Evolutionary conservation across 2,797 vertebrate species (phyloP).

Genomic region (Centropyge bicolor): DNA sequence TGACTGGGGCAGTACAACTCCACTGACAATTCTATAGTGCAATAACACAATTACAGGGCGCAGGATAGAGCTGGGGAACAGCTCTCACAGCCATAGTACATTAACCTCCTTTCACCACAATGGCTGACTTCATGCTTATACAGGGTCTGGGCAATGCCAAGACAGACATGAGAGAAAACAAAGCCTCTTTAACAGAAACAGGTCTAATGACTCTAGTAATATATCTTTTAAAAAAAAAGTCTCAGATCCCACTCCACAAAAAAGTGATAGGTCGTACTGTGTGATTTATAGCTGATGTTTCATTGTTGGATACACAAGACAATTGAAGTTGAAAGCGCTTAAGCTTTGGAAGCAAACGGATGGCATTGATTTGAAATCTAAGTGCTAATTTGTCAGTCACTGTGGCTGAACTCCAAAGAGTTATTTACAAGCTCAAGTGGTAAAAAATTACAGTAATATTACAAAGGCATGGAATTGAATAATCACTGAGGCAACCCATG

Average conservation of each 20-base stretch:
- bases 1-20: conserved; percentile 66
- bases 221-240: too few species aligned
- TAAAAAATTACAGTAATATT: background rate
- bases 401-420: background rate
- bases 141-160: conserved; percentile 5
- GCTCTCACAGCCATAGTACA: conserved; percentile 64
- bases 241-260: background rate
- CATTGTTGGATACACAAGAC: background rate
- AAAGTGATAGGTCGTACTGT: background rate
- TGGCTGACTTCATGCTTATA: conserved; percentile 36
- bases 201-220: background rate
- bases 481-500: background rate
- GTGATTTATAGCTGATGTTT: background rate
- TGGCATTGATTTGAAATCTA: background rate
- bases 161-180: conserved; percentile 30
- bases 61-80: conserved; percentile 48
- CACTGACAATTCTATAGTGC: conserved; percentile 69
- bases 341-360: background rate
- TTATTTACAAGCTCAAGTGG: background rate
- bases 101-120: conserved; percentile 74
- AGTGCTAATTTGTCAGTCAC: background rate
- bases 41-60: conserved; percentile 79
- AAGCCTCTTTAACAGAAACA: conserved; percentile 35
- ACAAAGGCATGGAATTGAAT: background rate
- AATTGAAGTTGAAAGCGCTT: background rate